Conservation (phyloP, 2,113 vertebrate genomes). For the Myrmecobius fasciatus region DNA sequence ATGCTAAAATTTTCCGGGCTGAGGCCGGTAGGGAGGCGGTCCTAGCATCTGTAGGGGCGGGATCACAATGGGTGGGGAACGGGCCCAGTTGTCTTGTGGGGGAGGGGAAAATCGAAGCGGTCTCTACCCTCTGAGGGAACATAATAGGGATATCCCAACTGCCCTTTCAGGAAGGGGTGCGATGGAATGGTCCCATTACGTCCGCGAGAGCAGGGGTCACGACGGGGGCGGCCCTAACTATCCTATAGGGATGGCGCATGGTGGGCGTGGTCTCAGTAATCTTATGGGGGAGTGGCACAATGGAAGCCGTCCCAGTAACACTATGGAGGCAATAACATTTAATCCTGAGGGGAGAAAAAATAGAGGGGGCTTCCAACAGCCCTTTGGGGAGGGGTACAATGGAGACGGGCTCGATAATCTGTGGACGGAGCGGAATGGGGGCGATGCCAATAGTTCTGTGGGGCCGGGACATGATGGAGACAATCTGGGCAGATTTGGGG, state of each 20-base stretch:
- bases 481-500: no score
- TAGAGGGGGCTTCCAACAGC: background rate
- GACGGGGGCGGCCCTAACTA: background rate
- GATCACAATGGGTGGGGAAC: background rate
- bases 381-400: background rate
- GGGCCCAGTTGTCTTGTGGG: no score
- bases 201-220: no score
- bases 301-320: no score
- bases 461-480: background rate
- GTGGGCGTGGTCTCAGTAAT: background rate
- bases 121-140: background rate
- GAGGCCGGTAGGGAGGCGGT: background rate
- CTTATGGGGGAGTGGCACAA: background rate
- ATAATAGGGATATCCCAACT: background rate
- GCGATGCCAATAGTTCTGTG: background rate
- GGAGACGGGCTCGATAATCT: no score
- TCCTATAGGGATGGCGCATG: no score
- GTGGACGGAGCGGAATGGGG: no score
- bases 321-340: no score
- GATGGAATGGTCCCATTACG: no score
- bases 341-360: no score
- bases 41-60: background rate
- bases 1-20: background rate
- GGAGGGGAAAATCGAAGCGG: background rate
- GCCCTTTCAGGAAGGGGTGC: background rate